A percentile compares a stretch with the other conserved stretches of the same genome.
Conservation (phyloP, 2,797 vertebrate genomes). For the Picus viridis region DNA sequence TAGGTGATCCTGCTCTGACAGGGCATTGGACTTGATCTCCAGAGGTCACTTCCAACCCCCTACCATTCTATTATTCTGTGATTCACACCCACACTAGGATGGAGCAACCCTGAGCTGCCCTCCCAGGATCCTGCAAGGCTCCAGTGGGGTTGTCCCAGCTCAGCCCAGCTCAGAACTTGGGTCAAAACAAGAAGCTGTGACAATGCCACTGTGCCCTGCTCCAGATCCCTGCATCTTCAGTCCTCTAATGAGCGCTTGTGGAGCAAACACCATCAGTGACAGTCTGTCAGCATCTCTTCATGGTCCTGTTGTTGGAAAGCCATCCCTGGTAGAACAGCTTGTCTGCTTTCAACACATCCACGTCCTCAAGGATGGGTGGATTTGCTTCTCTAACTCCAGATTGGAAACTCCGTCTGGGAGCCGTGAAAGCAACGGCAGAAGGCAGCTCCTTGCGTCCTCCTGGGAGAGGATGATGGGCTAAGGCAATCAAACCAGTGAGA, state of each 20-base stretch:
- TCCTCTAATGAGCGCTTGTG: background rate
- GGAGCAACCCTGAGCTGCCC: background rate
- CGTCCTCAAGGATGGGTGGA: background rate
- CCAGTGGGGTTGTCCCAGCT: background rate
- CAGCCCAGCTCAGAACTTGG: background rate
- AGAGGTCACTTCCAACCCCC: too few relatives aligned
- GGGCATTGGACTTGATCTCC: too few relatives aligned
- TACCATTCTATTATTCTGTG: too few relatives aligned
- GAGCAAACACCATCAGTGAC: background rate
- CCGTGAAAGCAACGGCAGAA: background rate
- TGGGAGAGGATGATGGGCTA: background rate
- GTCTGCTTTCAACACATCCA: background rate
- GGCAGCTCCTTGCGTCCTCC: background rate
- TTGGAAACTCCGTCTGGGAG: background rate
- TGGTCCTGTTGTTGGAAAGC: background rate
- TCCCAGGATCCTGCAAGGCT: background rate
- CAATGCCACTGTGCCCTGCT: background rate
- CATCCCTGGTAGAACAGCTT: background rate
- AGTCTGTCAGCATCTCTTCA: background rate
- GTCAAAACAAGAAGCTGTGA: background rate
- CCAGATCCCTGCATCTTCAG: background rate
- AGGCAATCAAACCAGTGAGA: background rate
- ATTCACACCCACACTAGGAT: background rate
- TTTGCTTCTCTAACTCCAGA: constrained; percentile 8
- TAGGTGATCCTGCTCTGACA: too few relatives aligned